These are phyloP conservation scores for Copsychus sechellarum DNA, from an alignment of 2,113 vertebrate genomes.

Conservation along the genomic window DNA sequence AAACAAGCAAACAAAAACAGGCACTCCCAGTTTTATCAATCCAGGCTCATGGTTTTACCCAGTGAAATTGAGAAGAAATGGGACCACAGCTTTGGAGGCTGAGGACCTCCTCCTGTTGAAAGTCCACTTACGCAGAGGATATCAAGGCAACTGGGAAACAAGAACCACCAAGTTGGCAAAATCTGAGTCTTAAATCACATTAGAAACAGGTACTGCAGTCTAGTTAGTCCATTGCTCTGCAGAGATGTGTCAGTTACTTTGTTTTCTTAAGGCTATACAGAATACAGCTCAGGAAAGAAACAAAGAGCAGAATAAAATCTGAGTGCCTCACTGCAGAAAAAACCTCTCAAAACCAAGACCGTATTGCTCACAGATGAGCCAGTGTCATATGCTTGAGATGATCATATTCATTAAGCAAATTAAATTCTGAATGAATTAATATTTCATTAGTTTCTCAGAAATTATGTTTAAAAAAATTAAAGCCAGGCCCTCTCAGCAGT, in stretches of 20 bases:
- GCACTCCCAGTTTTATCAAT: not conserved
- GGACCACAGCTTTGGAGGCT: accelerated
- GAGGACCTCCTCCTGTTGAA: not conserved
- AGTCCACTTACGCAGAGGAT: not conserved
- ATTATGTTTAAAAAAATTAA: not conserved
- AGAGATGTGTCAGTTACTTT: not conserved
- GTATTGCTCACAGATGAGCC: not conserved
- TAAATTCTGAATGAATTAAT: slow-evolving; percentile 1
- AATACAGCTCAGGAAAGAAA: not conserved
- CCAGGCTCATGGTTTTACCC: not conserved
- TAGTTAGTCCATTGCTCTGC: not conserved
- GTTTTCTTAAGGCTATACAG: not conserved
- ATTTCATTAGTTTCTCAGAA: slow-evolving; percentile 1
- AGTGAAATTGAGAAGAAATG: not conserved
- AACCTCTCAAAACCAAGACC: not conserved
- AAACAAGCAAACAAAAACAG: not conserved
- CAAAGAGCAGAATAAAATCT: not conserved
- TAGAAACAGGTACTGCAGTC: not conserved
- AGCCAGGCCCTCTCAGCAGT: not conserved
- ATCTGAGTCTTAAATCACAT: not conserved
- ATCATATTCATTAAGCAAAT: not conserved
- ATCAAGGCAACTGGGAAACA: not conserved
- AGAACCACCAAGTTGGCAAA: not conserved
- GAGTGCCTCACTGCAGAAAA: not conserved
- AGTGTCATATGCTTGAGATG: not conserved